These are phyloP conservation scores for Nyctalus aviator DNA, from an alignment of 2,797 vertebrate genomes.

Conservation along the genomic window DNA sequence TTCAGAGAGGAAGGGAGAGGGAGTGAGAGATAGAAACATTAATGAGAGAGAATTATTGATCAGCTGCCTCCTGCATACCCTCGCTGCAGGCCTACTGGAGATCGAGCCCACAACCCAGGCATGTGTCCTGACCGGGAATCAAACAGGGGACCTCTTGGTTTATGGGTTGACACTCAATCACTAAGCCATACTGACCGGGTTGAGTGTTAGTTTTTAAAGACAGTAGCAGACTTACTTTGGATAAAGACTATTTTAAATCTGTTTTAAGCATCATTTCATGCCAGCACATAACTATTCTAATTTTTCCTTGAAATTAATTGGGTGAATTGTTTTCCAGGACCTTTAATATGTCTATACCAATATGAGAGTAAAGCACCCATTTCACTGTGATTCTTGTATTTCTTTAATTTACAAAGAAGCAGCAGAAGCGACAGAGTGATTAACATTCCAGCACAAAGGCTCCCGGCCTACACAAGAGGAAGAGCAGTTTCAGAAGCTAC, in stretches of 20 bases:
- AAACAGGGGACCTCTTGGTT: too few relatives aligned
- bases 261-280: slow-evolving; percentile 36
- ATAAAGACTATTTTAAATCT: slow-evolving; percentile 57
- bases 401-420: slow-evolving; percentile 51
- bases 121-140: too few relatives aligned
- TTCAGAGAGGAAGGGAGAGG: too few relatives aligned
- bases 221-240: slow-evolving; percentile 30
- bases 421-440: slow-evolving; percentile 75
- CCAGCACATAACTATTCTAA: background rate
- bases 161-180: too few relatives aligned
- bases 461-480: slow-evolving; percentile 67
- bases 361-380: slow-evolving; percentile 61
- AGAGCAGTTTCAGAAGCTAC: slow-evolving; percentile 79
- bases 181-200: too few relatives aligned
- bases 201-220: background rate
- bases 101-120: too few relatives aligned
- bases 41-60: too few relatives aligned
- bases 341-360: slow-evolving; percentile 80
- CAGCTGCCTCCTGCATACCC: too few relatives aligned
- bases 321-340: slow-evolving; percentile 71
- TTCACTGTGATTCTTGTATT: slow-evolving; percentile 58
- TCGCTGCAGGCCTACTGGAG: too few relatives aligned
- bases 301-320: slow-evolving; percentile 41
- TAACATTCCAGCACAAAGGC: slow-evolving; percentile 33
- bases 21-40: too few relatives aligned